Evolutionary conservation across 2,797 vertebrate genomes (phyloP), one percentile per base, ranked within the genome.

Genomic region (Cacajao melanocephalus): DNA sequence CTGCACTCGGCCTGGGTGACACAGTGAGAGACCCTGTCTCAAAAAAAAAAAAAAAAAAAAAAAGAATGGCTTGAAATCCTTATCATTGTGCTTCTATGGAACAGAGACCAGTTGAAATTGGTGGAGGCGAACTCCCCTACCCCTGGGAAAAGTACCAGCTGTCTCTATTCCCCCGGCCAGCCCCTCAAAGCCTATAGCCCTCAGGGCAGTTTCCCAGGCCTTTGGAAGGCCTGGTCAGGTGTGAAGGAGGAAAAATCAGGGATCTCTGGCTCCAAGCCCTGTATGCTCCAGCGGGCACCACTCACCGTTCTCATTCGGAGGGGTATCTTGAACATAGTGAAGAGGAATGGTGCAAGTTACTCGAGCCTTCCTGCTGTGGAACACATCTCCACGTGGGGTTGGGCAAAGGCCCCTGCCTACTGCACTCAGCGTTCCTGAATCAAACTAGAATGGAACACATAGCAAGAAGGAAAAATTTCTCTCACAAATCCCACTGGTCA

Each of bases 11-110:
- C 41, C 41, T 48, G 28, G 8, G 72, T 44, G 39, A 75, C 73
- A 28, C 15, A 46, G 14, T 76, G 44, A 17, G 44, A 17, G 26
- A 28, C 28, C 4, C 14, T 26, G 14, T 44, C 72, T 44, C 72
- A 64, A 14, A 61, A 28, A 28, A 58, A 28, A 58, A 70, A n/a
- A 72, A 22, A 72, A 73, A 72, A 36, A 39, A 28, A 78, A 76
- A 44, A 93, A 85, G n/a, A 90, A 84, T 85, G 82, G 50, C 41
- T 50, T 85, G 41, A 85, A 93, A 93, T 94, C 55, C 41, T 39
- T 90, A n/a, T 90, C 55, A 13, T 28, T 80, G 13, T 84, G 67
- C 52, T 95, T 94, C 58, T 57, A n/a, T 12, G 7, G 82, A 82
- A 82, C 22, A 41, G 36, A 90, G 58, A 87, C 44, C 72, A 70